Evolutionary conservation across 2,113 vertebrate genomes (phyloP).

Genomic region (Alouatta palliata): DNA sequence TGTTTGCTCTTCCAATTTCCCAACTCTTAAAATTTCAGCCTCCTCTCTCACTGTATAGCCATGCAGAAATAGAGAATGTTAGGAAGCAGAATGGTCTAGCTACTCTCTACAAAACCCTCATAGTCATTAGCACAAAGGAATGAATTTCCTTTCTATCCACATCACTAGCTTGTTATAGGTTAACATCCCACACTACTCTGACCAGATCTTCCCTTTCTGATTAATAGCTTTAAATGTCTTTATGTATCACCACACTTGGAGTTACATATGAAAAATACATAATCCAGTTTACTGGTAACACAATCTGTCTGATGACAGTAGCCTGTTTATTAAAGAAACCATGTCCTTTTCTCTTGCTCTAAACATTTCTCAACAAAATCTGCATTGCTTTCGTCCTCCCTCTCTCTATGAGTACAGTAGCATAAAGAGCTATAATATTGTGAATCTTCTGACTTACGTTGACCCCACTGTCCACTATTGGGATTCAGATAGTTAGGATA

Average conservation of each 20-base stretch:
- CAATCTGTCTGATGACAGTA: background rate
- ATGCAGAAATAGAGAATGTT: background rate
- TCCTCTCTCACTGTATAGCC: background rate
- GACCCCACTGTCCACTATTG: constrained; percentile 98
- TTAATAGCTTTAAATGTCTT: background rate
- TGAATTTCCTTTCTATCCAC: background rate
- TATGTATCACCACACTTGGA: background rate
- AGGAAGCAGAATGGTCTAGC: background rate
- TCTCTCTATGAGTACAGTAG: background rate
- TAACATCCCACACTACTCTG: background rate
- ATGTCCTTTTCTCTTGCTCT: background rate
- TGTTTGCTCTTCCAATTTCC: background rate
- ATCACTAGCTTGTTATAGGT: background rate
- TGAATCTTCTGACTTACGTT: constrained; percentile 91
- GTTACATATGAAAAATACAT: background rate
- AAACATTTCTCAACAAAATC: background rate
- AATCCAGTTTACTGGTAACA: background rate
- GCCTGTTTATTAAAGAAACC: background rate
- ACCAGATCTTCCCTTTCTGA: background rate
- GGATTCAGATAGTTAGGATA: constrained; percentile 99
- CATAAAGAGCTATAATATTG: background rate
- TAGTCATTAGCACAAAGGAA: background rate
- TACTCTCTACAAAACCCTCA: background rate
- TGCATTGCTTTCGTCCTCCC: background rate
- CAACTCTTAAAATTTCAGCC: background rate